These are phyloP conservation scores for Columba janthina DNA, from an alignment of 2,113 vertebrate species.

Conservation along the genomic window DNA sequence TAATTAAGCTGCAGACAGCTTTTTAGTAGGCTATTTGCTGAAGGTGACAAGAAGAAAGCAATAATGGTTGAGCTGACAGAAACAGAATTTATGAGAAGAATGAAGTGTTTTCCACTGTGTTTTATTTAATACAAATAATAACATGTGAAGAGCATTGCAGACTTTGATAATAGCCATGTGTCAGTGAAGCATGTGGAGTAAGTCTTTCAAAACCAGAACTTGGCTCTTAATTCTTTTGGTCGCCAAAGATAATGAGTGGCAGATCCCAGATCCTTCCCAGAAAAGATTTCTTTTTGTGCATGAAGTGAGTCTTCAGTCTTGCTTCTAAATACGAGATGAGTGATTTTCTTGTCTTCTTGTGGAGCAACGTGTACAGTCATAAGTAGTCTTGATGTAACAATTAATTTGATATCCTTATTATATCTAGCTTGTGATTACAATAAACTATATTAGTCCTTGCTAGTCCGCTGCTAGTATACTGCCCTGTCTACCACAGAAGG, in stretches of 20 bases:
- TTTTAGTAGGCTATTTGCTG: conserved; percentile 41
- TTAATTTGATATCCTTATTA: not conserved
- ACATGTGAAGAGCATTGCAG: not conserved
- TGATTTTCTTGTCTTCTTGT: not conserved
- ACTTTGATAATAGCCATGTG: not conserved
- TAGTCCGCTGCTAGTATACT: not conserved
- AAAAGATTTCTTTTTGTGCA: not conserved
- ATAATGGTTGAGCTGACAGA: not conserved
- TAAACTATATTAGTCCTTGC: not conserved
- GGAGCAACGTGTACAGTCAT: not conserved
- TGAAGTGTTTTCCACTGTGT: conserved; percentile 1
- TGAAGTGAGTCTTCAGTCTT: not conserved
- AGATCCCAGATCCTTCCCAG: not conserved
- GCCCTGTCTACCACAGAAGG: not conserved
- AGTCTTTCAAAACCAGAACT: not conserved
- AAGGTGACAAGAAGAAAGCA: not conserved
- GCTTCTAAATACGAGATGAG: not conserved
- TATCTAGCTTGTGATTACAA: not conserved
- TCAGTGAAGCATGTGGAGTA: not conserved
- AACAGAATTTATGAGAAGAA: not conserved
- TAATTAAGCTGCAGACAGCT: conserved; percentile 65
- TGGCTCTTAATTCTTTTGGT: not conserved
- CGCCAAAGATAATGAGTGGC: not conserved
- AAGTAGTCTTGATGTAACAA: not conserved
- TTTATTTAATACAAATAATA: conserved; percentile 26